A percentile compares a stretch with the other conserved stretches of the same genome.
Evolutionary conservation across 2,113 vertebrate genomes (phyloP).

Genomic region (Vidua macroura): DNA sequence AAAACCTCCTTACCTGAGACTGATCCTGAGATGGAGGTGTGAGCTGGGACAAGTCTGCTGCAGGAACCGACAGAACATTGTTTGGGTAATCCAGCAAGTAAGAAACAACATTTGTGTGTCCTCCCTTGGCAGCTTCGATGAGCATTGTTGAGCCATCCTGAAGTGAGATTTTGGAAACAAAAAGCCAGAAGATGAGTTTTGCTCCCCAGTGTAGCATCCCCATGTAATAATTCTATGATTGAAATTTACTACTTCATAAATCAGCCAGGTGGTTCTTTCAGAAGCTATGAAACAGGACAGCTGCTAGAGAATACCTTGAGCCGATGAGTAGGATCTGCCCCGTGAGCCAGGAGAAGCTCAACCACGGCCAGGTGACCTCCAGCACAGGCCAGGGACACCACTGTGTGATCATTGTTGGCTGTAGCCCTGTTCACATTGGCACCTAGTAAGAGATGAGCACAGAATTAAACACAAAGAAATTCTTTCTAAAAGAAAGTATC

Average conservation of each 20-base stretch:
- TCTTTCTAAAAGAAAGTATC: background rate
- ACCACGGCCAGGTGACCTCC: slow-evolving; percentile 97
- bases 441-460: slow-evolving; percentile 75
- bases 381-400: slow-evolving; percentile 95
- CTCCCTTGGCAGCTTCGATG: slow-evolving; percentile 98
- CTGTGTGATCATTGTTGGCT: slow-evolving; percentile 98
- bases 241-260: background rate
- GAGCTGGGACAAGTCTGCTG: slow-evolving; percentile 91
- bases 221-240: background rate
- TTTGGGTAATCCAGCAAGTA: slow-evolving; percentile 98
- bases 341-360: slow-evolving; percentile 94
- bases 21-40: slow-evolving; percentile 95
- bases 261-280: background rate
- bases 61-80: slow-evolving; percentile 91
- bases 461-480: background rate
- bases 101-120: slow-evolving; percentile 98
- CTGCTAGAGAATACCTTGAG: slow-evolving; percentile 85
- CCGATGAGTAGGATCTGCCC: slow-evolving; percentile 96
- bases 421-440: slow-evolving; percentile 98
- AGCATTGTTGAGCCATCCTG: slow-evolving; percentile 99
- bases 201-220: background rate
- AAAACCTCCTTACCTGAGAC: slow-evolving; percentile 84
- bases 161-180: slow-evolving; percentile 31
- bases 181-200: slow-evolving; percentile 8
- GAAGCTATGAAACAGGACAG: background rate